A percentile compares a stretch with the other conserved stretches of the same genome.
Evolutionary conservation across 2,888 invertebrate genomes (phyloP).

Genomic region (Cremastinae sp.): DNA sequence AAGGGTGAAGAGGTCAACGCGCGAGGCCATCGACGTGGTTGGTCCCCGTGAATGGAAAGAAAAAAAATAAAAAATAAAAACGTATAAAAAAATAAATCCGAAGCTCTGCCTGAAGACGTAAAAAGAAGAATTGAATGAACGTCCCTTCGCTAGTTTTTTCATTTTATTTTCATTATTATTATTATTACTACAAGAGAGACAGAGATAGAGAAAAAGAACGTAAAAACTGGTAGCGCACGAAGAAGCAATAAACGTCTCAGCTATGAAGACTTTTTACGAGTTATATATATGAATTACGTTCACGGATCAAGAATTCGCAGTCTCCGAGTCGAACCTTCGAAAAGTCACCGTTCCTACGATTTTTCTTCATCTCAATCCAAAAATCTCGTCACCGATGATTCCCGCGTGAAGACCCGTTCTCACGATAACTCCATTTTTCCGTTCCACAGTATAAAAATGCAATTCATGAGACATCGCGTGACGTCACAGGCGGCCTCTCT

Average conservation of each 20-base stretch:
- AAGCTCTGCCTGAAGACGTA: background rate
- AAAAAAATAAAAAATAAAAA: conserved; percentile 3
- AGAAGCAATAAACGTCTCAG: conserved; percentile 54
- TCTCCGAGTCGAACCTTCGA: background rate
- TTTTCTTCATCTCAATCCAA: background rate
- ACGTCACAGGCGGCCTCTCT: no score
- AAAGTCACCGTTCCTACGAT: no score
- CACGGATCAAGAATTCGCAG: conserved; percentile 26
- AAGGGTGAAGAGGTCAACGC: conserved; percentile 46
- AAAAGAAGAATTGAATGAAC: conserved; percentile 51
- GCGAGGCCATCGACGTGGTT: conserved; percentile 50
- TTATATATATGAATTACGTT: conserved; percentile 52
- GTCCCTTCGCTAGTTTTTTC: background rate
- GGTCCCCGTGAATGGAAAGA: conserved; percentile 56
- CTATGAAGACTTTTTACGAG: conserved; percentile 22
- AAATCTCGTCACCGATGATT: no score
- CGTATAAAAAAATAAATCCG: conserved; percentile 5
- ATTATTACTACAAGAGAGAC: conserved; percentile 12
- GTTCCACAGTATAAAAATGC: background rate
- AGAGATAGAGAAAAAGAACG: conserved; percentile 7
- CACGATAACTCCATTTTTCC: background rate
- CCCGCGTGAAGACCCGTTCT: background rate
- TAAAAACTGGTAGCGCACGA: conserved; percentile 59
- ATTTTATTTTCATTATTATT: background rate
- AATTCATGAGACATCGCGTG: no score